Percentiles rank a stretch among this genome's conserved stretches.
These are phyloP conservation scores for Mycetomoellerius zeteki DNA, from an alignment of 1,140 invertebrate genomes.

Conservation along the genomic window DNA sequence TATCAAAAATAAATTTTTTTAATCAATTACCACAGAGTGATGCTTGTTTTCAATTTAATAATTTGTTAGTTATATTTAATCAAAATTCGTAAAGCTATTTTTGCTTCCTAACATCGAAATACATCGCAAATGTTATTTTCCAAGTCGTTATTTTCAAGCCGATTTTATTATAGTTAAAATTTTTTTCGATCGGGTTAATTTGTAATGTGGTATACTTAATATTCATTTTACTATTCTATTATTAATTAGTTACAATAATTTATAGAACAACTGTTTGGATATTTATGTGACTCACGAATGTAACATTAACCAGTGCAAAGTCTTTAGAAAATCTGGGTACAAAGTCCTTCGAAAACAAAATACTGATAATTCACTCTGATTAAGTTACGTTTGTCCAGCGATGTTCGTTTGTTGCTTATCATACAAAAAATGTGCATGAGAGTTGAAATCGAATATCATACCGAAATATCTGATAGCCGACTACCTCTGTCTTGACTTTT, in stretches of 20 bases:
- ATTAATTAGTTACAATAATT: background rate
- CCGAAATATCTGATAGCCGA: slow-evolving; percentile 36
- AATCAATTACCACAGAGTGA: background rate
- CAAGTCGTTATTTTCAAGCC: background rate
- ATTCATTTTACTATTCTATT: background rate
- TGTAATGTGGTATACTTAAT: background rate
- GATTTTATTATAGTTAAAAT: background rate
- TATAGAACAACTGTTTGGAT: background rate
- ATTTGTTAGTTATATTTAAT: background rate
- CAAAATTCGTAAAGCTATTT: background rate
- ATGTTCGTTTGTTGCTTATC: slow-evolving; percentile 37
- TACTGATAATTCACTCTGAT: background rate
- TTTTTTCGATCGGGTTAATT: background rate
- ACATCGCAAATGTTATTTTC: background rate
- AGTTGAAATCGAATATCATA: slow-evolving; percentile 53
- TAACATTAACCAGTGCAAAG: background rate
- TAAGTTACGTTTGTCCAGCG: slow-evolving; percentile 27
- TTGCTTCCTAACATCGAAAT: background rate
- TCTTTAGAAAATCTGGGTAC: background rate
- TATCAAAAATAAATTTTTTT: background rate
- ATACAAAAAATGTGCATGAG: slow-evolving; percentile 46
- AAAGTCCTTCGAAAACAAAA: slow-evolving; percentile 21
- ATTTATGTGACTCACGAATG: background rate
- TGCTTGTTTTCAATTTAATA: background rate
- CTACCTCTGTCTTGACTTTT: slow-evolving; percentile 46